A percentile compares a stretch with the other conserved stretches of the same genome.
Evolutionary conservation across 2,888 invertebrate genomes (phyloP).

Genomic region (Dyspetes luteomarginatus): DNA sequence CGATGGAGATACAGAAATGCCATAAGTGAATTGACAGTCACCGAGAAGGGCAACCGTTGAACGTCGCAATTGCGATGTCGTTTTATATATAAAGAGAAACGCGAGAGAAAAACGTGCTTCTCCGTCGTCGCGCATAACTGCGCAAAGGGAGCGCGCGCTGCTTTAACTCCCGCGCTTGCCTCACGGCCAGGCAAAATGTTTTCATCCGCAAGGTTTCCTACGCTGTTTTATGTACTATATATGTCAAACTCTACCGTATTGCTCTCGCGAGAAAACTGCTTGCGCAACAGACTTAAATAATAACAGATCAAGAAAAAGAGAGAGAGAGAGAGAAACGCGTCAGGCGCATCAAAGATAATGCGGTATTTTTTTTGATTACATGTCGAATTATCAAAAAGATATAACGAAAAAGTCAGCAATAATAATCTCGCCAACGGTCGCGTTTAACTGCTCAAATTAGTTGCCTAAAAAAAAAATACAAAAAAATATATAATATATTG

Average conservation of each 20-base stretch:
- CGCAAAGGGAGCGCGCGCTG: slow-evolving; percentile 73
- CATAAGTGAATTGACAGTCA: not conserved
- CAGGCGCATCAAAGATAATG: slow-evolving; percentile 20
- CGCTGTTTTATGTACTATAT: not conserved
- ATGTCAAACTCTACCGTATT: not conserved
- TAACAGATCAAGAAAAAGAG: slow-evolving; percentile 16
- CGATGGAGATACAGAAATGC: not conserved
- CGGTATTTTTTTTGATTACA: not conserved
- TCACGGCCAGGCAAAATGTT: slow-evolving; percentile 43
- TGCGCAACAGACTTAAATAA: slow-evolving; percentile 52
- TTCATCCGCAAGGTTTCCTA: slow-evolving; percentile 58
- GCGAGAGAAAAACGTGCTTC: slow-evolving; percentile 67
- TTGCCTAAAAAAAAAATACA: not conserved
- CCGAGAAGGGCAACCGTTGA: not conserved
- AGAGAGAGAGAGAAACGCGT: too few species aligned
- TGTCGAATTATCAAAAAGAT: not conserved
- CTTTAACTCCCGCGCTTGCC: slow-evolving; percentile 47
- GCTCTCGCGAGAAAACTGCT: slow-evolving; percentile 39
- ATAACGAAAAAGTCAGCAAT: not conserved
- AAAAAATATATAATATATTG: not conserved
- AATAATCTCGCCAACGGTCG: not conserved
- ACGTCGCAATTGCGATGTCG: not conserved
- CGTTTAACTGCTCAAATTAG: not conserved
- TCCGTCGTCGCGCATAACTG: slow-evolving; percentile 74
- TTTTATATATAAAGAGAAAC: too few species aligned